Conservation (phyloP, 1,140 invertebrate species). For the Archivesica marissinica region DNA sequence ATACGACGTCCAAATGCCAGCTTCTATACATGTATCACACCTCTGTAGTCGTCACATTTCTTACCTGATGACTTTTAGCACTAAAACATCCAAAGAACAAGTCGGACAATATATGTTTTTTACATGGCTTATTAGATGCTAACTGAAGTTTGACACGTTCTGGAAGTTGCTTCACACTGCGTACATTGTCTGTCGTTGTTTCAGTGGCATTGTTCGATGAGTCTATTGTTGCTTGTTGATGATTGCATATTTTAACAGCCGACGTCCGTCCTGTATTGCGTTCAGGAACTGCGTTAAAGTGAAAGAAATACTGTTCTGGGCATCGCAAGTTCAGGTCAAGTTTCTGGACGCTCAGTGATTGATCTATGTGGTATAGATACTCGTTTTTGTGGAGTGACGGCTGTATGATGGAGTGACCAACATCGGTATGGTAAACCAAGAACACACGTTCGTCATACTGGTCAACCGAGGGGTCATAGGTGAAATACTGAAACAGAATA, state of each 20-base stretch:
- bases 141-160: not conserved
- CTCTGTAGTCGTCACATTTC: not conserved
- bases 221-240: not conserved
- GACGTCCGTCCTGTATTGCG: not conserved
- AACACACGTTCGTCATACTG: slow-evolving; percentile 35
- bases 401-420: slow-evolving; percentile 32
- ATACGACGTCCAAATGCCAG: no score
- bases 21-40: no score
- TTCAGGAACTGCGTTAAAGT: slow-evolving; percentile 41
- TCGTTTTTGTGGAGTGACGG: slow-evolving; percentile 46
- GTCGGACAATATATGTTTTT: slow-evolving; percentile 9
- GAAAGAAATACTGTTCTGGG: slow-evolving; percentile 60
- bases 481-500: slow-evolving; percentile 17
- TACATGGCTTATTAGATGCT: slow-evolving; percentile 1
- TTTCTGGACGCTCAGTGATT: slow-evolving; percentile 30
- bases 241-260: slow-evolving; percentile 17
- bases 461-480: not conserved
- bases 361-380: slow-evolving; percentile 56
- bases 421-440: slow-evolving; percentile 12
- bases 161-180: not conserved
- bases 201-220: not conserved
- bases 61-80: not conserved
- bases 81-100: slow-evolving; percentile 57
- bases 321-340: slow-evolving; percentile 53
- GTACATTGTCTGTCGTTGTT: slow-evolving; percentile 1